Evolutionary conservation across 2,113 vertebrate species (phyloP).

Genomic region (Addax nasomaculatus): DNA sequence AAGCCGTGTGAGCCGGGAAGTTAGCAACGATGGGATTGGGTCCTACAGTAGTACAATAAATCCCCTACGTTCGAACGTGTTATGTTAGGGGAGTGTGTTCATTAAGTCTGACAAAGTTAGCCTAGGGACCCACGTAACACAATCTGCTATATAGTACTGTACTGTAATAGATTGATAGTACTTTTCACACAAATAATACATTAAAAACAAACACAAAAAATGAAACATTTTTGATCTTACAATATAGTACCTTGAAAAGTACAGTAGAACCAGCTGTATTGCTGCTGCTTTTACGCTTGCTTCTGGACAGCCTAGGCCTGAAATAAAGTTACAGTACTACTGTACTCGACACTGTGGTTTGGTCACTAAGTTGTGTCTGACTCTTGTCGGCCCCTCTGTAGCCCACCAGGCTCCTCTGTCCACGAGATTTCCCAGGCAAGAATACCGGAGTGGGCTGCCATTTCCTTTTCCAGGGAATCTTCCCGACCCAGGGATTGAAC

Average conservation of each 20-base stretch:
- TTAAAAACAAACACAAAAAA: neutral
- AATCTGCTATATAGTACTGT: neutral
- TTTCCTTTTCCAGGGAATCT: neutral
- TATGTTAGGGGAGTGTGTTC: neutral
- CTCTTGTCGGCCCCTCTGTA: neutral
- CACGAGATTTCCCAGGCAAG: neutral
- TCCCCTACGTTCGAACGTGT: rapidly evolving
- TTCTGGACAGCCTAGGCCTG: neutral
- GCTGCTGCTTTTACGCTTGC: neutral
- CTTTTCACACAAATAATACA: neutral
- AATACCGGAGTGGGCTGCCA: neutral
- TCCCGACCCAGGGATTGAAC: neutral
- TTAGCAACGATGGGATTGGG: rapidly evolving
- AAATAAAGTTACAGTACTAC: neutral
- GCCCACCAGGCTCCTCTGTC: neutral
- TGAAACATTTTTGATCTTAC: neutral
- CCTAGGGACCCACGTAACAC: neutral
- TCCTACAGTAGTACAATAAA: neutral
- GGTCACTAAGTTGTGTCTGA: neutral
- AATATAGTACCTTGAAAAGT: neutral
- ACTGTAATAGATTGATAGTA: neutral
- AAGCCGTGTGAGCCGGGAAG: neutral
- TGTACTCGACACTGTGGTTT: neutral
- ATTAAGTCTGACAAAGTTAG: neutral
- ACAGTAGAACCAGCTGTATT: neutral